phyloP scores from a whole-genome alignment of 2,113 vertebrate genomes.

The Myotis davidii region DNA sequence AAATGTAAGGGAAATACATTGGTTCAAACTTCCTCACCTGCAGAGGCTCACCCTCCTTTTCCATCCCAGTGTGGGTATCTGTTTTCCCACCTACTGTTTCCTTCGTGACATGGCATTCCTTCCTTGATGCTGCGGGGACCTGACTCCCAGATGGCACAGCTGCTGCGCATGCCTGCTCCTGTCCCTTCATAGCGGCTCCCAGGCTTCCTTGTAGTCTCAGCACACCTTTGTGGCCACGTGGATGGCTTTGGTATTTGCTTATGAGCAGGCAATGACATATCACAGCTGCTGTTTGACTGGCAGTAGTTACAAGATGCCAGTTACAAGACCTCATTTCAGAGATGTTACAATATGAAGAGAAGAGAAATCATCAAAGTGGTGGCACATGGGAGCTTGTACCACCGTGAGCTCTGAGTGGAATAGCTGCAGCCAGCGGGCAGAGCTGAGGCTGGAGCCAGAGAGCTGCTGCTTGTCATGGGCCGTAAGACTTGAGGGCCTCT shows the following conservation, averaged over 20 bases:
- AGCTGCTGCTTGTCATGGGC: not conserved
- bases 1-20: not conserved
- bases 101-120: not conserved
- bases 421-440: accelerated
- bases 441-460: not conserved
- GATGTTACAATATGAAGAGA: not conserved
- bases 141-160: not conserved
- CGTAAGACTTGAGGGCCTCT: not conserved
- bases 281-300: not conserved
- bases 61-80: not conserved
- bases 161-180: not conserved
- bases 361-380: not conserved
- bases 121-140: not conserved
- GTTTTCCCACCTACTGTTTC: not conserved
- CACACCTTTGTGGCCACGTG: not conserved
- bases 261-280: not conserved
- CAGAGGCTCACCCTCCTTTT: not conserved
- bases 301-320: not conserved
- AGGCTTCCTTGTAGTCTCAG: not conserved
- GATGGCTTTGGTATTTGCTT: not conserved
- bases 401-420: not conserved
- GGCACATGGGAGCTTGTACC: not conserved
- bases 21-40: not conserved
- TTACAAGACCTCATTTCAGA: conserved; percentile 1
- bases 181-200: not conserved